Conservation (phyloP, 2,888 invertebrate species). For the Ophonus ardosiacus region DNA sequence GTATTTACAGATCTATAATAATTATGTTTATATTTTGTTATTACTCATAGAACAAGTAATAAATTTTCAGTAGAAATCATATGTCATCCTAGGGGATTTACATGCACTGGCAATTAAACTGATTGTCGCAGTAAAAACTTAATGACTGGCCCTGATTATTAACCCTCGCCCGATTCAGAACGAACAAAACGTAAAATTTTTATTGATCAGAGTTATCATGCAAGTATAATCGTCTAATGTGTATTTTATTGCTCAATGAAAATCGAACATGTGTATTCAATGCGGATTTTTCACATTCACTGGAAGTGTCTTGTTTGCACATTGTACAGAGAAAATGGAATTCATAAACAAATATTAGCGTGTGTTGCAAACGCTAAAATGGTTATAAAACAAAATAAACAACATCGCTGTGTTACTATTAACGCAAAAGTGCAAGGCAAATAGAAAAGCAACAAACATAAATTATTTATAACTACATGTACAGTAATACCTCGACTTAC, state of each 20-base stretch:
- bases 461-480: too few relatives aligned
- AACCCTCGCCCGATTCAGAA: not conserved
- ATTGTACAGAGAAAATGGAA: not conserved
- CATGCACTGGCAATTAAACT: conserved; percentile 4
- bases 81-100: not conserved
- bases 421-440: too few relatives aligned
- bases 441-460: too few relatives aligned
- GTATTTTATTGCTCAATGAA: conserved; percentile 6
- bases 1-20: too few relatives aligned
- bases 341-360: not conserved
- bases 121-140: conserved; percentile 15
- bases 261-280: conserved; percentile 15
- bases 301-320: conserved; percentile 1
- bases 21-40: too few relatives aligned
- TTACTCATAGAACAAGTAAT: too few relatives aligned
- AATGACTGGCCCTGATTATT: not conserved
- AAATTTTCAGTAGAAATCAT: not conserved
- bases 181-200: conserved; percentile 1
- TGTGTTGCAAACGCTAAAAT: not conserved
- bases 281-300: not conserved
- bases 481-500: too few relatives aligned
- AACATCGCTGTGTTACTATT: too few relatives aligned
- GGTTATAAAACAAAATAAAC: not conserved
- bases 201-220: not conserved
- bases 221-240: conserved; percentile 28